Percentiles rank a stretch among this genome's conserved stretches.
Evolutionary conservation across 2,888 invertebrate species (phyloP).

Genomic region (Harpagoxenus sublaevis): DNA sequence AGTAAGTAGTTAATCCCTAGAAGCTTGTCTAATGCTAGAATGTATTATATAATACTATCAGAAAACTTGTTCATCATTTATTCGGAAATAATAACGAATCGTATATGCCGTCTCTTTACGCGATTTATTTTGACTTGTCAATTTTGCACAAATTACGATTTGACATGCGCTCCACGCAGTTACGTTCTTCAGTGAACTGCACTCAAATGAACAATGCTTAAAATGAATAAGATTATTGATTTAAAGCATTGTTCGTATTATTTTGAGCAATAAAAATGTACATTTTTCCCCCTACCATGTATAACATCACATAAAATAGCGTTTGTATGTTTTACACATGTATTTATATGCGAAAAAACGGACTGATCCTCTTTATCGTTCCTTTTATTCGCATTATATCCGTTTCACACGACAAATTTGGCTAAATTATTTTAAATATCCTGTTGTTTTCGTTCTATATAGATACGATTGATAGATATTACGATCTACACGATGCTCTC

Average conservation of each 20-base stretch:
- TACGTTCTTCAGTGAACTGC: constrained; percentile 50
- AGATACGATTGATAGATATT: constrained; percentile 58
- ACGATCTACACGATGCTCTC: constrained; percentile 71
- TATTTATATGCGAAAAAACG: constrained; percentile 55
- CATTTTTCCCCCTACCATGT: constrained; percentile 56
- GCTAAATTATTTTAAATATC: constrained; percentile 64
- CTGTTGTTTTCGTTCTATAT: constrained; percentile 51
- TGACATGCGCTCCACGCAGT: constrained; percentile 24
- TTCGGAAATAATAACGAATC: constrained; percentile 64
- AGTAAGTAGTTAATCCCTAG: constrained; percentile 73
- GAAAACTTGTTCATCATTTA: constrained; percentile 68
- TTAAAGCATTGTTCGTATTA: constrained; percentile 67
- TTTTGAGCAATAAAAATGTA: constrained; percentile 79
- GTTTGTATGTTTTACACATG: constrained; percentile 5
- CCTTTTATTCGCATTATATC: constrained; percentile 39
- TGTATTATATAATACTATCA: constrained; percentile 73
- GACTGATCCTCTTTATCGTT: constrained; percentile 36
- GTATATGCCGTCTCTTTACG: constrained; percentile 24
- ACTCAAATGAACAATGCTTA: constrained; percentile 62
- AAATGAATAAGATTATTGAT: constrained; percentile 59
- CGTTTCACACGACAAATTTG: constrained; percentile 62
- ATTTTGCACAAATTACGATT: constrained; percentile 57
- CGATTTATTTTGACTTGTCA: constrained; percentile 50
- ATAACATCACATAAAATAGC: constrained; percentile 61
- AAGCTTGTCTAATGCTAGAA: constrained; percentile 71